These are phyloP conservation scores for Mythimna impura DNA, from an alignment of 2,888 invertebrate genomes.

Conservation along the genomic window DNA sequence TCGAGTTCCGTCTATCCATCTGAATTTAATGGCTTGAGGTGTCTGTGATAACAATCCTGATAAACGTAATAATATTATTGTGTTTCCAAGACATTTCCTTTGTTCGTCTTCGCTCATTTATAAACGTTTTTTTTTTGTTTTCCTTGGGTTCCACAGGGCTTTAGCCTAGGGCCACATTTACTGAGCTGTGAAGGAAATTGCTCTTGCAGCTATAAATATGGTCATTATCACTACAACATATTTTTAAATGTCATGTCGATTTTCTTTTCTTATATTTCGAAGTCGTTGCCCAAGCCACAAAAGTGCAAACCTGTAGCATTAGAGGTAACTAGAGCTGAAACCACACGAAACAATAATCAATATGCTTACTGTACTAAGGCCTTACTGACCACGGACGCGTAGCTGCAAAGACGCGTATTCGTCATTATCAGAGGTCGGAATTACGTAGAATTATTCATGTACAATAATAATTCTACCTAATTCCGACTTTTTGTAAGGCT, in stretches of 20 bases:
- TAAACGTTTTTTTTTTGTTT: slow-evolving; percentile 20
- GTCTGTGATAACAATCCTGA: slow-evolving; percentile 30
- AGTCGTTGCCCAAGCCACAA: neutral
- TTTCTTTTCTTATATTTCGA: slow-evolving; percentile 1
- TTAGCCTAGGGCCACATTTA: slow-evolving; percentile 32
- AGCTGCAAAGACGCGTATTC: too few relatives aligned
- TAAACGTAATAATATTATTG: slow-evolving; percentile 35
- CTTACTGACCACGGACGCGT: too few relatives aligned
- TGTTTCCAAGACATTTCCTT: slow-evolving; percentile 10
- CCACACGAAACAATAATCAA: slow-evolving; percentile 5
- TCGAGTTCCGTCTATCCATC: slow-evolving; percentile 24
- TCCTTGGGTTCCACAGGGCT: slow-evolving; percentile 5
- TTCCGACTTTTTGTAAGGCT: too few relatives aligned
- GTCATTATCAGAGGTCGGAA: too few relatives aligned
- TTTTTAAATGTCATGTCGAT: slow-evolving; percentile 22
- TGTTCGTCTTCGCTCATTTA: slow-evolving; percentile 23
- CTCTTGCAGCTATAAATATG: slow-evolving; percentile 13
- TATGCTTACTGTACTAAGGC: neutral
- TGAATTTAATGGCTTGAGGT: slow-evolving; percentile 23
- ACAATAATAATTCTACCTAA: too few relatives aligned
- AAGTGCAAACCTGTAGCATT: slow-evolving; percentile 8
- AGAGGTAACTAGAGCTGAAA: slow-evolving; percentile 1
- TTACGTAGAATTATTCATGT: too few relatives aligned
- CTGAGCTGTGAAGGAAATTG: slow-evolving; percentile 6
- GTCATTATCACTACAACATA: neutral